Evolutionary conservation across 2,888 invertebrate genomes (phyloP), one percentile per base, ranked within the genome.

Genomic region (Ashinkailepas kermadecensis): DNA sequence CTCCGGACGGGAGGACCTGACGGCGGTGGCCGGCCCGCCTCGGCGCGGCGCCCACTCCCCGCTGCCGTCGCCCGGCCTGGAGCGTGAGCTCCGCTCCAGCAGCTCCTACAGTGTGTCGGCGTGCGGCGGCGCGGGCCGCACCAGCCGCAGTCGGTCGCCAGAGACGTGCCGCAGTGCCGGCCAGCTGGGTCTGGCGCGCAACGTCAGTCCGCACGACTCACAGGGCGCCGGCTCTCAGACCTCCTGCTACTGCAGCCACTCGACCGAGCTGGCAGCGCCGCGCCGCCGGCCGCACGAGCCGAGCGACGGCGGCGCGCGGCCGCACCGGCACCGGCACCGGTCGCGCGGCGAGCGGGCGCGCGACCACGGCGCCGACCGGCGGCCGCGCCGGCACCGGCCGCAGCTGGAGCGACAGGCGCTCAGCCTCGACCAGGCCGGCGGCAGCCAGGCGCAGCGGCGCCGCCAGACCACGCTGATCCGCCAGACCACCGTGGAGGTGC

Each of bases 401-500:
- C 81, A 82, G 54, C 82, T 82, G 64, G 83, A 84, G 59, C 81
- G 82, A 13, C 82, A 82, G 59, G 56, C 82, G 18, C 83, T 82
- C 74, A 82, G 82, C 4, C 82, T 78, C 67, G 82, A 82, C 74
- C 78, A 83, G 15, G 82, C 83, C 11, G 82, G 82, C 78, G 83
- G 83, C 81, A 58, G 58, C 58, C 13, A 18, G 23, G 78, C 78
- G n/a, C 78, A 78, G 58, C 81, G 83, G 74, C 82, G 83, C 59
- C 83, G 83, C 21, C 78, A 78, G 58, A 23, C 58, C n/a, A 58
- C 78, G 58, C 23, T 78, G 23, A 57, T 78, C 58, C 78, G 78
- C 23, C 84, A 84, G 81, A 83, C 83, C 81, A 84, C 84, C 21
- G 83, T 83, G 15, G 84, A 84, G 74, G 83, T 83, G 62, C 83